Evolutionary conservation across 2,797 vertebrate species (phyloP).

Genomic region (Xiphorhynchus erythropygius): DNA sequence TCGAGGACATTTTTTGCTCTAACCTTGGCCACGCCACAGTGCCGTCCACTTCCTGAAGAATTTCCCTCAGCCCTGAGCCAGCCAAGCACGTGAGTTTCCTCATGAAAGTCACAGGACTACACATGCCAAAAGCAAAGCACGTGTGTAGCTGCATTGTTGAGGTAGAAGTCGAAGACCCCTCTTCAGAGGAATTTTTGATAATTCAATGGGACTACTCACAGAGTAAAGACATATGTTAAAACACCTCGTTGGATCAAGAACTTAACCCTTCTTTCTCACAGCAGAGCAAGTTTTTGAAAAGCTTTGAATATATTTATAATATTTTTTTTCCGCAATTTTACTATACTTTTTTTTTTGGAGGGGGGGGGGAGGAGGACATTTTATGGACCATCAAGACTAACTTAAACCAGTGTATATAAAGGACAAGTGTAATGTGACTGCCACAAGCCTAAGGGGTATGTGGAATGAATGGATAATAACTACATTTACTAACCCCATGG

Average conservation of each 20-base stretch:
- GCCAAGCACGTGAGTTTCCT: not conserved
- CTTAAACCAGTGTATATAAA: not conserved
- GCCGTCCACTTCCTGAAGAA: not conserved
- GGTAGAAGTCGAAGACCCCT: not conserved
- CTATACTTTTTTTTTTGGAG: not conserved
- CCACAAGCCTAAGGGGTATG: not conserved
- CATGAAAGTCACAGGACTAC: constrained; percentile 21
- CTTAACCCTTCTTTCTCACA: not conserved
- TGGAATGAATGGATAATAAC: not conserved
- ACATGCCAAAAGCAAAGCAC: not conserved
- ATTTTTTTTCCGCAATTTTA: not conserved
- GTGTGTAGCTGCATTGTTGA: not conserved
- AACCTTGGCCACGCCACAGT: accelerated
- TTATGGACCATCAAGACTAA: not conserved
- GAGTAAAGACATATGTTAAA: not conserved
- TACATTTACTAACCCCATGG: not conserved
- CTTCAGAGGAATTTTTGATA: not conserved
- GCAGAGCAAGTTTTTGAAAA: not conserved
- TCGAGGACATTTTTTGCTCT: not conserved
- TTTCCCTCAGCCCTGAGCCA: not conserved
- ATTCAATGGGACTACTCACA: not conserved
- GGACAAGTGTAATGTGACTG: not conserved
- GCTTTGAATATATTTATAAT: not conserved
- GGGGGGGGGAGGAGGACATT: not conserved
- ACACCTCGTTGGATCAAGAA: not conserved